A percentile compares a stretch with the other conserved stretches of the same genome.
phyloP scores from a whole-genome alignment of 1,140 invertebrate species.

The Ganaspis sp. region DNA sequence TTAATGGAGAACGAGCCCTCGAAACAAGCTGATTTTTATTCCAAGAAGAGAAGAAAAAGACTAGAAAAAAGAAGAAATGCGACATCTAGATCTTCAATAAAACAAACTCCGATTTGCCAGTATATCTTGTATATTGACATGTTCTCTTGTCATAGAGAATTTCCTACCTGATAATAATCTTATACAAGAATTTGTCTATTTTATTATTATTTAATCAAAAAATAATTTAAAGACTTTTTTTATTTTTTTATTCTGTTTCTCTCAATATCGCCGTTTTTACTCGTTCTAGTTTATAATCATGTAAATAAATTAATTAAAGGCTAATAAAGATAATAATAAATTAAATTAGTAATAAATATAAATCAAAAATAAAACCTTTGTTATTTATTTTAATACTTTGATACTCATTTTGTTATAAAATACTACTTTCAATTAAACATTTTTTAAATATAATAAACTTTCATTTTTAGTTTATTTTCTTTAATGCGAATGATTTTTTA shows the following conservation, averaged over 20 bases:
- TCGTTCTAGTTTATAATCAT: constrained; percentile 23
- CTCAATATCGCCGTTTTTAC: neutral
- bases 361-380: no score
- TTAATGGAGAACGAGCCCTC: constrained; percentile 1
- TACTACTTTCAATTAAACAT: no score
- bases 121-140: neutral
- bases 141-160: neutral
- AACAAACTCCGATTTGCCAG: neutral
- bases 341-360: no score
- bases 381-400: no score
- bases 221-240: neutral
- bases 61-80: neutral
- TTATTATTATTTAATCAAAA: neutral
- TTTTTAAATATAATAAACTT: no score
- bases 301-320: constrained; percentile 17
- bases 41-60: neutral
- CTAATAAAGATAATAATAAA: neutral
- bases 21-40: neutral
- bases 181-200: neutral
- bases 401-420: no score
- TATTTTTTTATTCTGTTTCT: neutral
- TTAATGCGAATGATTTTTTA: no score
- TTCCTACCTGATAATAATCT: neutral
- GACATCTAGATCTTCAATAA: neutral
- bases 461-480: no score